Conservation (phyloP, 2,113 vertebrate genomes). For the Pelecanus crispus region DNA sequence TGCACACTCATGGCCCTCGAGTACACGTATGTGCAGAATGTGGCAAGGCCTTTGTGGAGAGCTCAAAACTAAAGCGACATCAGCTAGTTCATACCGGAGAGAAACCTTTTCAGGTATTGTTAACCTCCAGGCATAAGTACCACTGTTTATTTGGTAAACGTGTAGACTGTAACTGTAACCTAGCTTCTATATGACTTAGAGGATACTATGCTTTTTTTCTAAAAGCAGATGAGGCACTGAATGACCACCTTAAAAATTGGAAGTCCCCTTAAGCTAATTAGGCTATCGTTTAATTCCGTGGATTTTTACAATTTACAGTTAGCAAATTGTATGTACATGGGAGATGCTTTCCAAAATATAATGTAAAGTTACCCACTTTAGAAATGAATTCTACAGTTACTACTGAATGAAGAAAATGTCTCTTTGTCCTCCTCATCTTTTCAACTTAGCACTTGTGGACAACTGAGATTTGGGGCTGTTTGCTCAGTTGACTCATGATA, state of each 20-base stretch:
- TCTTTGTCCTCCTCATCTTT: background rate
- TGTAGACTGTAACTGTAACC: background rate
- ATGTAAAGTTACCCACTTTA: background rate
- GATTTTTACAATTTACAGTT: background rate
- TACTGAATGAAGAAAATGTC: background rate
- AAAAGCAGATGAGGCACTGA: background rate
- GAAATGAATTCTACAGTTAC: background rate
- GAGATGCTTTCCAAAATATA: background rate
- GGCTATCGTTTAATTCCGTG: accelerated
- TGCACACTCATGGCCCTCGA: conserved; percentile 95
- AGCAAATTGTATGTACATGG: background rate
- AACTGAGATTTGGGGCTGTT: background rate
- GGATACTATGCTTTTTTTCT: background rate
- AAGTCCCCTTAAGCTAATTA: background rate
- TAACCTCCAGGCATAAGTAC: background rate
- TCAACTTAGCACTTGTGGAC: background rate
- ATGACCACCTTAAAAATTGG: background rate
- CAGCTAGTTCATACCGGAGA: conserved; percentile 99
- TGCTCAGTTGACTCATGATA: background rate
- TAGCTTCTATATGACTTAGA: background rate
- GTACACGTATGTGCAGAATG: conserved; percentile 98
- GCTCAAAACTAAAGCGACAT: conserved; percentile 96
- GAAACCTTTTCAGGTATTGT: conserved; percentile 94
- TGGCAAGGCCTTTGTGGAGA: conserved; percentile 97
- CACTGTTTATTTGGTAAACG: accelerated